Evolutionary conservation across 2,113 vertebrate genomes (phyloP).

Genomic region (Morphnarchus princeps): DNA sequence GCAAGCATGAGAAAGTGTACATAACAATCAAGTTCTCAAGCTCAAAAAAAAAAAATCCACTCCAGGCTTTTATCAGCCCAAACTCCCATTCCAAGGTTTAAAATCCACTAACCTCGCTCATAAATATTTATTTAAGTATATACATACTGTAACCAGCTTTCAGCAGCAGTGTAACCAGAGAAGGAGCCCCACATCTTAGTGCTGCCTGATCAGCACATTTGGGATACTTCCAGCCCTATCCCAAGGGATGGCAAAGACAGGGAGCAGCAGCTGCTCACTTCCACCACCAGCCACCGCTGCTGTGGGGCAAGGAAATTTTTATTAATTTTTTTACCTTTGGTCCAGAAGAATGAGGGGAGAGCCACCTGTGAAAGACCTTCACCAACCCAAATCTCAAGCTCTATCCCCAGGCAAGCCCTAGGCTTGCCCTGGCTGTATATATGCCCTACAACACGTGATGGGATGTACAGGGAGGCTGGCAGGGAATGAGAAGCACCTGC

Average conservation of each 20-base stretch:
- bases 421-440: fast-evolving
- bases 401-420: fast-evolving
- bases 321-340: fast-evolving
- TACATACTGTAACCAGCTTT: neutral
- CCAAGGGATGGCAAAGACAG: neutral
- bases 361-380: fast-evolving
- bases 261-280: too few relatives aligned
- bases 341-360: fast-evolving
- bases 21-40: neutral
- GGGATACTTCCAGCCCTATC: neutral
- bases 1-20: neutral
- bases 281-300: fast-evolving
- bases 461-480: neutral
- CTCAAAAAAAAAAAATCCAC: neutral
- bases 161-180: fast-evolving
- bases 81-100: neutral
- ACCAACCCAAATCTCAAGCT: fast-evolving
- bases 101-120: neutral
- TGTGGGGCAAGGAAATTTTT: fast-evolving
- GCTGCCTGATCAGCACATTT: fast-evolving
- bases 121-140: neutral
- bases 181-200: neutral
- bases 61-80: neutral
- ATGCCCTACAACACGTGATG: neutral
- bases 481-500: neutral